A percentile compares a stretch with the other conserved stretches of the same genome.
Evolutionary conservation across 2,113 vertebrate species (phyloP).

Genomic region (Mormoops blainvillei): DNA sequence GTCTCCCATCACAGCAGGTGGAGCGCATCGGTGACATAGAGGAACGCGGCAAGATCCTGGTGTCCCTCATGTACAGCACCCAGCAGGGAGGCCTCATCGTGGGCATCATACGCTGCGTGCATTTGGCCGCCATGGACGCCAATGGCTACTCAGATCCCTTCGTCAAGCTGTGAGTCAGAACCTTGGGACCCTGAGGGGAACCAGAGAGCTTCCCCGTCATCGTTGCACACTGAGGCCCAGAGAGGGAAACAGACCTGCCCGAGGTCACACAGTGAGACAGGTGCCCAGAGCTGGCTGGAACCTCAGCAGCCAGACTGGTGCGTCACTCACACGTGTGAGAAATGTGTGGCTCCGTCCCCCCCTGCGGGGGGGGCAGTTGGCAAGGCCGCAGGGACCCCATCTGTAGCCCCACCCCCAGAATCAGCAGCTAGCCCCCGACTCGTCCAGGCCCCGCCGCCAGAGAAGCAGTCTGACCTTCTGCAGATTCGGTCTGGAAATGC

Average conservation of each 20-base stretch:
- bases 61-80: constrained; percentile 95
- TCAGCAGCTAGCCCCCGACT: accelerated
- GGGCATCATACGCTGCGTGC: constrained; percentile 94
- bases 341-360: neutral
- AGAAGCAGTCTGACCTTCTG: neutral
- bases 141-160: constrained; percentile 98
- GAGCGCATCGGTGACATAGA: constrained; percentile 89
- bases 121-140: constrained; percentile 96
- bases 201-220: neutral
- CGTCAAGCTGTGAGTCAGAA: constrained; percentile 91
- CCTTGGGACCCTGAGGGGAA: neutral
- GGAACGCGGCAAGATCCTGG: constrained; percentile 94
- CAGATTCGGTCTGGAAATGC: neutral
- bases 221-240: neutral
- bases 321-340: neutral
- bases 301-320: no score
- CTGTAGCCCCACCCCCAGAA: neutral
- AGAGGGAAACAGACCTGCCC: neutral
- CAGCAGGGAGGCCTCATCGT: constrained; percentile 92
- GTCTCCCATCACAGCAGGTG: constrained; percentile 75
- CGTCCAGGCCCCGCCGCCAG: neutral
- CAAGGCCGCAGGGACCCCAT: neutral
- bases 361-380: neutral
- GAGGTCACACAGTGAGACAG: neutral
- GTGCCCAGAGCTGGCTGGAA: neutral